These are phyloP conservation scores for Orestias chungarensis DNA, from an alignment of 2,797 vertebrate species.

Conservation along the genomic window DNA sequence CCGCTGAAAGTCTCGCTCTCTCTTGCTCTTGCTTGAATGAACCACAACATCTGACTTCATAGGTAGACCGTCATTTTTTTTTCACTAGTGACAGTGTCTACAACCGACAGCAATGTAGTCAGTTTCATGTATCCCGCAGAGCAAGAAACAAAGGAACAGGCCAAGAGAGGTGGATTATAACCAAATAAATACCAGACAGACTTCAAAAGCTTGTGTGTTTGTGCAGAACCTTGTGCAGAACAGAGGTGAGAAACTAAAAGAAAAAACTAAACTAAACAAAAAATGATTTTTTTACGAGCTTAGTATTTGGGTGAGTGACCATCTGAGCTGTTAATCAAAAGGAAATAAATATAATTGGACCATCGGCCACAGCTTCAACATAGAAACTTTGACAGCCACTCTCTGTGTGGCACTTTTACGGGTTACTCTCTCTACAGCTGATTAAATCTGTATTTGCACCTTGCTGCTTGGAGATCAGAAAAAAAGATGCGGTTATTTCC, in stretches of 20 bases:
- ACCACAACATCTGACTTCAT: neutral
- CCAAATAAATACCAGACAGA: constrained; percentile 10
- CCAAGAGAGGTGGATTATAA: constrained; percentile 28
- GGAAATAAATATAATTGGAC: constrained; percentile 2
- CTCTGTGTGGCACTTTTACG: neutral
- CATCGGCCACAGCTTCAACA: neutral
- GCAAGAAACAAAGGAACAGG: constrained; percentile 37
- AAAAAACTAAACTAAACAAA: too few species aligned
- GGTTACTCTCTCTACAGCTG: neutral
- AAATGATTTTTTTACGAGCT: neutral
- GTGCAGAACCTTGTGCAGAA: neutral
- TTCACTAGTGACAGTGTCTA: neutral
- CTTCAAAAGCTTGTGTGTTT: neutral
- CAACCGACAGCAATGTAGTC: neutral
- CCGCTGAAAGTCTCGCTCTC: too few species aligned
- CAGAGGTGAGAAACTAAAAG: constrained; percentile 1
- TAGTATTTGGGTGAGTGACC: constrained; percentile 1
- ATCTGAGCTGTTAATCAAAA: constrained; percentile 4
- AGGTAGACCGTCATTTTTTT: too few species aligned
- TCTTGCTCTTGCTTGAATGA: neutral
- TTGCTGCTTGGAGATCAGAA: neutral
- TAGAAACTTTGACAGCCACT: neutral
- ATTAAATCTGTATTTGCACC: neutral
- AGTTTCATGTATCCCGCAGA: constrained; percentile 15
- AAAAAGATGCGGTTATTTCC: neutral